Evolutionary conservation across 2,888 invertebrate genomes (phyloP).

Genomic region (Malacosoma neustria): DNA sequence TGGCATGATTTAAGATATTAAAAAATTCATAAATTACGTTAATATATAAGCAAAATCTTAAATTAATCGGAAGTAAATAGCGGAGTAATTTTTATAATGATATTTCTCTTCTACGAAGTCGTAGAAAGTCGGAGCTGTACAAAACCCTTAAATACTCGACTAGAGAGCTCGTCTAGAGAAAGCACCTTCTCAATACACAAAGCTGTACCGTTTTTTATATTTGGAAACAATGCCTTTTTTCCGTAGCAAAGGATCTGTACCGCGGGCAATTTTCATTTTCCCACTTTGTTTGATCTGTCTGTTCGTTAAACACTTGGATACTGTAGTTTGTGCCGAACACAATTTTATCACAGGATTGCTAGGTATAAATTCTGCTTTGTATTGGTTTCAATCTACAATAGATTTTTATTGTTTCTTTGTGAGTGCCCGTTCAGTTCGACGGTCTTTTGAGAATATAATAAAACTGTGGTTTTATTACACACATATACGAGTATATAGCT

Average conservation of each 20-base stretch:
- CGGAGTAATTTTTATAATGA: no score
- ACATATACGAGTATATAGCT: no score
- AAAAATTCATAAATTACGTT: no score
- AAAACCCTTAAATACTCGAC: no score
- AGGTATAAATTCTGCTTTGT: neutral
- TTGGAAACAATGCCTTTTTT: neutral
- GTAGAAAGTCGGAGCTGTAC: no score
- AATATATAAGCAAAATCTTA: no score
- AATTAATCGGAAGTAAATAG: no score
- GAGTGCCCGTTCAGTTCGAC: neutral
- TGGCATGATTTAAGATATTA: no score
- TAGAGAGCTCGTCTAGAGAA: no score
- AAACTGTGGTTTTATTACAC: neutral
- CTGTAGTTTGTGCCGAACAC: neutral
- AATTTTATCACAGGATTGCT: neutral
- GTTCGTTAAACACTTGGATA: neutral
- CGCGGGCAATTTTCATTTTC: neutral
- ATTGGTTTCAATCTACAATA: neutral
- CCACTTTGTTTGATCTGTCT: neutral
- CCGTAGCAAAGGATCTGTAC: neutral
- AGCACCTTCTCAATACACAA: neutral
- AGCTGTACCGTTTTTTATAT: neutral
- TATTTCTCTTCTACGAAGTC: no score
- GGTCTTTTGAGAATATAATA: neutral
- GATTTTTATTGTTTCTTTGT: neutral